Base-by-base conservation (phyloP, 2,113 vertebrate genomes). In the Sapajus apella region DNA sequence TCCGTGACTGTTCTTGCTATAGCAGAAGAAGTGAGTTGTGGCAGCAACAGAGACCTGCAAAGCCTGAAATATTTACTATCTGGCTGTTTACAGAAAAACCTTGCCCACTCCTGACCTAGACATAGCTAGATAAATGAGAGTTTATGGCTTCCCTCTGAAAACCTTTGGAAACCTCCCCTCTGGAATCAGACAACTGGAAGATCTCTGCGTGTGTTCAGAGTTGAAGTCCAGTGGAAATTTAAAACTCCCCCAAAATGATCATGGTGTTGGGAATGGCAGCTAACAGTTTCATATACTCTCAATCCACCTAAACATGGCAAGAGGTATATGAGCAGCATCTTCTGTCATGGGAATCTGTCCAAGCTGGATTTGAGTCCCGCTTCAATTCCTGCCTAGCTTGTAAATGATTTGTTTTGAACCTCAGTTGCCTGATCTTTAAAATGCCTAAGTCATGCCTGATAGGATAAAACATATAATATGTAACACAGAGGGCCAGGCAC, bases 261-360 rank as follows among this genome's bases (percentile, higher is more conserved):
- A 18, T 4, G 1, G 4, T 13, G 20, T 27, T 20, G n/a, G 30
- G 50, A 45, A 83, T 1, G 4, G 16, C 20, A 66, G 76, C n/a
- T 58, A 52, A n/a, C 0, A 12, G 35, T 43, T 50, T 21, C 14
- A 21, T 35, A 1, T 4, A 3, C 8, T 40, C 27, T 47, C 43
- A 37, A 25, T 47, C 70, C 6, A 3, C 50, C 20, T 13, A 79
- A 70, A 10, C 20, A 0, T 1, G 0, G 6, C 43, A 52, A 68
- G 12, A 25, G 8, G 11, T 17, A 3, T 5, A 1, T 7, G 2
- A 23, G n/a, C 61, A 52, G 4, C 8, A 8, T 13, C 14, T 1
- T 12, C 9, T 5, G 17, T 25, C 23, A 25, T 5, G 14, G 18
- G 56, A 52, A 66, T 10, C 13, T 27, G 18, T 21, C 58, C 5